Base-by-base conservation (phyloP, 2,797 vertebrate genomes). In the Poecile montanus region DNA sequence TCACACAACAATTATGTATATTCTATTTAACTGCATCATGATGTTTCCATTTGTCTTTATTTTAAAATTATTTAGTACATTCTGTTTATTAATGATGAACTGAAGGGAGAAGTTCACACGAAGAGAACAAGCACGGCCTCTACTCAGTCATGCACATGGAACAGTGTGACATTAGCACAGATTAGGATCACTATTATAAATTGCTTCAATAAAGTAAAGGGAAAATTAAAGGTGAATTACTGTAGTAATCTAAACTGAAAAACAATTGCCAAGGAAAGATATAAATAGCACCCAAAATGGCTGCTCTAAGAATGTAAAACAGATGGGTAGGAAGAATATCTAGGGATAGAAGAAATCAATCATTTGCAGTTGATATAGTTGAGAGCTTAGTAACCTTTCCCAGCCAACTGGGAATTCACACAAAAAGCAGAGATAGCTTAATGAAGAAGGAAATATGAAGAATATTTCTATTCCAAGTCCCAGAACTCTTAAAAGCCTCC, bases 151-250 rank as follows among this genome's bases (percentile, higher is more conserved):
- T 14, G 53, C 30, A 34, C 50, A 32, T 9, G n/a, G 54, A 73
- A 23, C 18, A 73, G 53, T 19, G 19, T 42, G 36, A 34, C 19
- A n/a, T 26, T 65, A 83, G 67, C 81, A 88, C 29, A 92, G 87
- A 70, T 68, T 85, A 86, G 47, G 50, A 95, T 79, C 45, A 42
- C 67, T 65, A 61, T 93, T 50, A 85, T 6, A 83, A 91, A 91
- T n/a, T 58, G 57, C 67, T 91, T 81, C 18, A 13, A 70, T 65
- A 91, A 79, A 90, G 62, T 38, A 60, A 89, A 32, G 56, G 80
- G 79, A 83, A 91, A 89, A 93, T 86, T 76, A 82, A 90, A 95
- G 83, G 71, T 76, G 57, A 93, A 88, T 58, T 72, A 75, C n/a
- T 77, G 40, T 25, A 60, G 67, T n/a, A 71, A 68, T 86, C 68